Conservation (phyloP, 2,888 invertebrate genomes). For the Augochlorella aurata region DNA sequence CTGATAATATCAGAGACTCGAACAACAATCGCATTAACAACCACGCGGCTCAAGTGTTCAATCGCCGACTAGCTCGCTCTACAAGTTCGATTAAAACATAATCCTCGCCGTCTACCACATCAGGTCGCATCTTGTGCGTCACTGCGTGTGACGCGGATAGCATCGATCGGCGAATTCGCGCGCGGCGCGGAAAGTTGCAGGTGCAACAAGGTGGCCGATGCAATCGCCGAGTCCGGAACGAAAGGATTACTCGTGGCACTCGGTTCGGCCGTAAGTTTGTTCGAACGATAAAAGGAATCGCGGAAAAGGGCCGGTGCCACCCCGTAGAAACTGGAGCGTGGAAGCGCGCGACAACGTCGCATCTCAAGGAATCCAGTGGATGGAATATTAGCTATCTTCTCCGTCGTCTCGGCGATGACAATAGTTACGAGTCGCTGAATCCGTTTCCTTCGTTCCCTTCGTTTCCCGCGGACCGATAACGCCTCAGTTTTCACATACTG, state of each 20-base stretch:
- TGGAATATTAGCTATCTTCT: constrained; percentile 28
- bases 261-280: not conserved
- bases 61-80: too few relatives aligned
- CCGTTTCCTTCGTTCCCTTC: constrained; percentile 23
- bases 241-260: constrained; percentile 39
- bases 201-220: constrained; percentile 12
- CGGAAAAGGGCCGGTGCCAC: not conserved
- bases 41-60: too few relatives aligned
- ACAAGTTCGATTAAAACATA: too few relatives aligned
- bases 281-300: not conserved
- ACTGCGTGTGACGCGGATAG: not conserved
- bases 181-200: not conserved
- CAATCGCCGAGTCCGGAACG: constrained; percentile 24
- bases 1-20: too few relatives aligned
- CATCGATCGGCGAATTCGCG: constrained; percentile 11
- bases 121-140: too few relatives aligned
- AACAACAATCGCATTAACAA: too few relatives aligned
- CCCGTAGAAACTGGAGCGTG: not conserved
- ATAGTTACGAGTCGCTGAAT: constrained; percentile 16
- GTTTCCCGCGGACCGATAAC: constrained; percentile 1
- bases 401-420: constrained; percentile 9
- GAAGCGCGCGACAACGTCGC: constrained; percentile 9
- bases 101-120: too few relatives aligned
- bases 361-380: constrained; percentile 8
- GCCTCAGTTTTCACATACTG: not conserved